Base-by-base conservation (phyloP, 2,113 vertebrate genomes). In the Gymnarchus niloticus region DNA sequence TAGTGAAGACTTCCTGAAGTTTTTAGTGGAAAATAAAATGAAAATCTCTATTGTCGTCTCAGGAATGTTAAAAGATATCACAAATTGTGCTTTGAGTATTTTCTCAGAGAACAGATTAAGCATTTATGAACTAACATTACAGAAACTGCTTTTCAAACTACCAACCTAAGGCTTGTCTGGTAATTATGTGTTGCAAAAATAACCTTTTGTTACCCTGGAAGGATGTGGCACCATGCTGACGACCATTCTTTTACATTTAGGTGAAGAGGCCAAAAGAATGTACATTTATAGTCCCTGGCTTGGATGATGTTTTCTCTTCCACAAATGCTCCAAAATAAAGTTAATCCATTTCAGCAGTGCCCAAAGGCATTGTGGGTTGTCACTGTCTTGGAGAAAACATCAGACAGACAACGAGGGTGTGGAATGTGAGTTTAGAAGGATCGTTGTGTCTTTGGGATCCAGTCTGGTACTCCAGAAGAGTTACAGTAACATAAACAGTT, bases 201-300 rank as follows among this genome's bases (percentile, higher is more conserved):
- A 78, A 7, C 76, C 44, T 48, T 48, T 78, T 78, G 76, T 46
- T 78, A 19, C 23, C 44, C 21, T n/a, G 44, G 6, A 46, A 48
- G 28, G 54, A 52, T 59, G 56, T 28, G 48, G 61, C 41, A n/a
- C 46, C 44, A 84, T 10, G 49, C 84, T 77, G 51, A 9, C 12
- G 49, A 17, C 37, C 85, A 81, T n/a, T 23, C 12, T 17, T 69
- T 37, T 41, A 46, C 44, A 23, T 2, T 25, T 57, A 9, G 49
- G 84, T 37, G 48, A 56, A 65, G 25, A 82, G 51, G 57, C 48
- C n/a, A 76, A 73, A n/a, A 12, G 46, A 28, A 21, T 37, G 49
- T 83, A 61, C 77, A 86, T 76, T 83, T 83, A 83, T 84, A 86
- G 81, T 46, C 81, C 33, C 81, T 77, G 65, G 81, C 82, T 76